Percentiles rank a stretch among this genome's conserved stretches.
Conservation (phyloP, 1,140 invertebrate species). For the Drosophila miranda region DNA sequence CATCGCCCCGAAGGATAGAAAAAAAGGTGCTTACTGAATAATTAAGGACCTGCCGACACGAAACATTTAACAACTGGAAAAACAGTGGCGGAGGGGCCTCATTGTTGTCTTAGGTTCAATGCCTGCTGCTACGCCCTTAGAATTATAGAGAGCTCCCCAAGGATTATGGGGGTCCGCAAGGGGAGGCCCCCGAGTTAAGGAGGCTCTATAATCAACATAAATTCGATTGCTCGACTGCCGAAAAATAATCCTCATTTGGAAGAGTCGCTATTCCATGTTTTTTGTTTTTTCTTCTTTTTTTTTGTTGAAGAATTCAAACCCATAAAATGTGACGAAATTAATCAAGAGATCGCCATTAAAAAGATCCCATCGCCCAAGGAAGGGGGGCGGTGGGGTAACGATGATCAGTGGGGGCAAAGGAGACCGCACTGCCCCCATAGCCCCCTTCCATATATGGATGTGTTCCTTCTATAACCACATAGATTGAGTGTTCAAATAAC, state of each 20-base stretch:
- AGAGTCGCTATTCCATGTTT: no score
- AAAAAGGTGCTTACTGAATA: conserved; percentile 58
- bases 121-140: conserved; percentile 21
- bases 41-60: conserved; percentile 53
- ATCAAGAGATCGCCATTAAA: no score
- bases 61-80: conserved; percentile 36
- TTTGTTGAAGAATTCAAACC: no score
- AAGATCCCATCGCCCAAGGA: no score
- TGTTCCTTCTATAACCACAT: conserved; percentile 7
- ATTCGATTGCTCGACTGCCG: conserved; percentile 3
- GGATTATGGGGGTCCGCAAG: not conserved
- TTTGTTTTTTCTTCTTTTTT: no score
- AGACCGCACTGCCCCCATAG: not conserved
- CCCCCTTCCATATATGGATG: not conserved
- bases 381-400: no score
- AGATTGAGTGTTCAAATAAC: conserved; percentile 58
- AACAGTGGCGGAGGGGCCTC: not conserved
- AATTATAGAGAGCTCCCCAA: conserved; percentile 12
- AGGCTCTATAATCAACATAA: conserved; percentile 22
- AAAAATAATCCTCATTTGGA: no score
- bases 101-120: conserved; percentile 46
- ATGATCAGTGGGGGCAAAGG: no score
- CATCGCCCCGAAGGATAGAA: no score
- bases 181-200: no score
- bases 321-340: no score